These are phyloP conservation scores for Emydura subglobosa DNA, from an alignment of 2,113 vertebrate genomes.

Conservation along the genomic window DNA sequence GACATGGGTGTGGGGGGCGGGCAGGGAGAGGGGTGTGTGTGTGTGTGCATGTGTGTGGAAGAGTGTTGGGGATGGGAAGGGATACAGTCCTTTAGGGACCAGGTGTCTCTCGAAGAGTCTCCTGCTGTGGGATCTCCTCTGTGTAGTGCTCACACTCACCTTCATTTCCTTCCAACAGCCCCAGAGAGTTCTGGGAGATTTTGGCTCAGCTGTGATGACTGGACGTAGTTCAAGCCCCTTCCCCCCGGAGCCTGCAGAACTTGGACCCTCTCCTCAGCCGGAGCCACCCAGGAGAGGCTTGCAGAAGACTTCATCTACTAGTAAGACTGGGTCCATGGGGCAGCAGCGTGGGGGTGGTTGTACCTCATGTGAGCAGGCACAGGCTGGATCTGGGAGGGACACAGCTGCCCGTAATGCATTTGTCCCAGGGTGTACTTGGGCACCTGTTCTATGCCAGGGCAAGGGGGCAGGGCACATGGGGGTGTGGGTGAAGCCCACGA, in stretches of 20 bases:
- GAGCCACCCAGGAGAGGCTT: constrained; percentile 64
- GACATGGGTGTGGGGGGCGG: not conserved
- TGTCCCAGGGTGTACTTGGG: not conserved
- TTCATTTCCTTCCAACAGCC: constrained; percentile 70
- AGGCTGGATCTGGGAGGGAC: not conserved
- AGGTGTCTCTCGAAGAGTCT: not conserved
- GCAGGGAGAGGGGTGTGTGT: not conserved
- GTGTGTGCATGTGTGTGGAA: not conserved
- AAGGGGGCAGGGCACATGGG: not conserved
- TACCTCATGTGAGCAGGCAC: not conserved
- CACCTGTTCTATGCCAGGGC: not conserved
- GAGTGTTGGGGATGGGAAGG: not conserved
- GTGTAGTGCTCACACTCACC: not conserved
- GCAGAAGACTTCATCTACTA: constrained; percentile 77
- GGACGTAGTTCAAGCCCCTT: constrained; percentile 73
- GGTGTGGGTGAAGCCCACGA: not conserved
- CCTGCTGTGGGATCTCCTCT: not conserved
- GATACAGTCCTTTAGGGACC: not conserved
- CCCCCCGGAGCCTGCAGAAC: constrained; percentile 67
- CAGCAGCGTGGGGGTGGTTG: not conserved
- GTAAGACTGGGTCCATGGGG: constrained; percentile 57
- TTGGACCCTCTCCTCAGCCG: constrained; percentile 68
- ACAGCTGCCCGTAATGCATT: not conserved
- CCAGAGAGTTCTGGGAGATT: constrained; percentile 76
- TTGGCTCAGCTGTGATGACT: constrained; percentile 58